Evolutionary conservation across 2,113 vertebrate species (phyloP).

Genomic region (Okapia johnstoni): DNA sequence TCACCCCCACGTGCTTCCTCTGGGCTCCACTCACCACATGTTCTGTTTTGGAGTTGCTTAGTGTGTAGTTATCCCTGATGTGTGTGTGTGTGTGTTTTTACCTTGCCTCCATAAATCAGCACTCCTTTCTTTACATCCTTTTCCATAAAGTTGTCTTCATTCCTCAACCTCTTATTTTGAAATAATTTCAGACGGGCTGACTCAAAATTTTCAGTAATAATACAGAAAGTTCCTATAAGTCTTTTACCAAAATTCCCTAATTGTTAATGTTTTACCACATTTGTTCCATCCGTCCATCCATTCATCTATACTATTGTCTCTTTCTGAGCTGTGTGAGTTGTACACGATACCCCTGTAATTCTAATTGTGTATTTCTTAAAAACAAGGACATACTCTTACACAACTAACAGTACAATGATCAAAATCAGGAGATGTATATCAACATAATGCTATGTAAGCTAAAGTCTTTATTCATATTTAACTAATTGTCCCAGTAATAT

Average conservation of each 20-base stretch:
- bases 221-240: neutral
- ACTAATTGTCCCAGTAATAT: neutral
- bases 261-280: neutral
- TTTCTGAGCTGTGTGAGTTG: neutral
- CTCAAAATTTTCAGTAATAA: neutral
- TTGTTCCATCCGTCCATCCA: neutral
- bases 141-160: neutral
- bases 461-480: neutral
- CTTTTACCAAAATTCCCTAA: neutral
- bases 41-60: neutral
- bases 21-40: neutral
- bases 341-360: neutral
- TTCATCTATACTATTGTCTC: neutral
- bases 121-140: neutral
- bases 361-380: neutral
- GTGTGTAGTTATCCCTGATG: neutral
- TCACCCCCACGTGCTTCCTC: neutral
- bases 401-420: neutral
- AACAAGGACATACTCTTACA: neutral
- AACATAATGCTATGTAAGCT: neutral
- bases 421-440: neutral
- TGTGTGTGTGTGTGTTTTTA: neutral
- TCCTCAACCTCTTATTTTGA: neutral
- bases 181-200: neutral
- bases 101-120: neutral